Base-by-base conservation (phyloP, 2,888 invertebrate genomes). In the Ischnura elegans region DNA sequence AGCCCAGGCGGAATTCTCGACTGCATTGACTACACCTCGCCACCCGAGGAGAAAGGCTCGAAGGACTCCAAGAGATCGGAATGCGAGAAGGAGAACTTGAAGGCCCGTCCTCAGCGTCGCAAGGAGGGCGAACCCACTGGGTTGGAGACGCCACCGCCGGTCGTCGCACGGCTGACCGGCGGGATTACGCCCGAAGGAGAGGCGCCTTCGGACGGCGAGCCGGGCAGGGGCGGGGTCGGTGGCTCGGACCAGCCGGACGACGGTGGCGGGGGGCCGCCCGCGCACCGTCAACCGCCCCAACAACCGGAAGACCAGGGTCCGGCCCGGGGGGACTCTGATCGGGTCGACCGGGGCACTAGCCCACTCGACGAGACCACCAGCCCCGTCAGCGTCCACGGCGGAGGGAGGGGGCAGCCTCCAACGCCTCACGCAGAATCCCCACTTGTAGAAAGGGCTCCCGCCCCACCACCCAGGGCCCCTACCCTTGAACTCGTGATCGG, bases 401-500 rank as follows among this genome's bases (percentile, higher is more conserved):
- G 90, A 2, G 76, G 76, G 0, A 29, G 36, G 76, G 8, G 76
- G 36, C 43, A 61, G 21, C 90, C 90, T 13, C 90, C 90, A 4
- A 21, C 87, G 21, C 87, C 87, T 0, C 90, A 90, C 45, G 90
- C 90, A 16, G 90, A 90, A 43, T 90, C 90, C 16, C 90, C 90
- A 16, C 66, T 90, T 3, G 90, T 90, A 6, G 90, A 90, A 43
- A 93, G 93, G 46, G 47, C 25, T 87, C 94, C 95, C 19, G 95
- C 95, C 25, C 95, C 95, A 43, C 94, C 94, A 93, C 94, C 94
- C 94, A 93, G 93, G 21, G 95, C 95, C 36, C 95, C 95, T 10
- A 96, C 96, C 2, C 95, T 97, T 93, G 96, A 97, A 95, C 95
- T 97, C 61, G 96, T 97, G 2, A 96, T 97, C 94, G 96, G 96